Conservation (phyloP, 1,140 invertebrate genomes). For the Anoplophora glabripennis region DNA sequence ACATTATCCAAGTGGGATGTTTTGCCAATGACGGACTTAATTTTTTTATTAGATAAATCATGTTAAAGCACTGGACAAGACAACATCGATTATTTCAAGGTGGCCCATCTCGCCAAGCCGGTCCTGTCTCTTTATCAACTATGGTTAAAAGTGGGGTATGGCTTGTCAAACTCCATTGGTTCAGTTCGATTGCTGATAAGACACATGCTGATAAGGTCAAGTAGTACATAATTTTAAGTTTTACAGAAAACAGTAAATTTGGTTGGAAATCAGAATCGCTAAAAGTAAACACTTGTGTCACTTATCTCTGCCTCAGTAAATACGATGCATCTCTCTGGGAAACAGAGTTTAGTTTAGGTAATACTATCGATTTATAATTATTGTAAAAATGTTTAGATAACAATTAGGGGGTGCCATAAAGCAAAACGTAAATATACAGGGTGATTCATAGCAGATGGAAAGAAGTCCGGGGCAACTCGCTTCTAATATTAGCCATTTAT, state of each 20-base stretch:
- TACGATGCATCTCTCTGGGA: not conserved
- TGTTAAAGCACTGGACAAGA: too few relatives aligned
- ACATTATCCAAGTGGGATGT: too few relatives aligned
- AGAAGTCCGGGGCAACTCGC: too few relatives aligned
- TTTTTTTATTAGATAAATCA: too few relatives aligned
- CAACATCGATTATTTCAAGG: too few relatives aligned
- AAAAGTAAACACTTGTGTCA: not conserved
- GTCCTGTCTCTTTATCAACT: conserved; percentile 11
- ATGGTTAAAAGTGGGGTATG: conserved; percentile 31
- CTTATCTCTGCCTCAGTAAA: not conserved
- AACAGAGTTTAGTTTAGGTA: too few relatives aligned
- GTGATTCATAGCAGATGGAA: too few relatives aligned
- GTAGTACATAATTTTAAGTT: conserved; percentile 2
- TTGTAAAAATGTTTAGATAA: too few relatives aligned
- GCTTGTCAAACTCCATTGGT: conserved; percentile 40
- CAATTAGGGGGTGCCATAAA: not conserved
- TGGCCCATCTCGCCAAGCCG: not conserved
- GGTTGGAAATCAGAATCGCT: not conserved
- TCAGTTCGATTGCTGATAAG: conserved; percentile 39
- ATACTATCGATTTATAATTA: too few relatives aligned
- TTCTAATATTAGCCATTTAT: too few relatives aligned
- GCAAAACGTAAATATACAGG: not conserved
- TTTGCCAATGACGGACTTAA: too few relatives aligned
- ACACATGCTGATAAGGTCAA: conserved; percentile 13
- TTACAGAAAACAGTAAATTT: not conserved